Percentiles rank a stretch among this genome's conserved stretches.
Conservation (phyloP, 2,113 vertebrate species). For the Microcebus ravelobensis region DNA sequence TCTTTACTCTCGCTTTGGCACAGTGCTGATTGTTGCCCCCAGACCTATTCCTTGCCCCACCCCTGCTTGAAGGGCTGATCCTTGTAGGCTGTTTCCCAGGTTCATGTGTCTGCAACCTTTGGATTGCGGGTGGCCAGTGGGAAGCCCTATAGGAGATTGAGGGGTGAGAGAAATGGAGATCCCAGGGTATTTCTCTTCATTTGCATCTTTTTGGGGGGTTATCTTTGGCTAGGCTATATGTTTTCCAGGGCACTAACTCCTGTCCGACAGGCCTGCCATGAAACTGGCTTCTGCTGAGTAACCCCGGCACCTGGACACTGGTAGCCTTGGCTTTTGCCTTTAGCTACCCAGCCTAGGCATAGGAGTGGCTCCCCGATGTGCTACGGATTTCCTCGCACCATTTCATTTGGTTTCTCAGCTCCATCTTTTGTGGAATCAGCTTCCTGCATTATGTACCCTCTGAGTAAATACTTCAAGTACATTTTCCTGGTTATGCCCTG, state of each 20-base stretch:
- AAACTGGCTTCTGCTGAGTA: background rate
- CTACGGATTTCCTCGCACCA: background rate
- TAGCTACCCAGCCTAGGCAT: background rate
- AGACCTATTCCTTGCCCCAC: background rate
- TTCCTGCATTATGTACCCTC: background rate
- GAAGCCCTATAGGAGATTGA: background rate
- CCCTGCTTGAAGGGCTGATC: background rate
- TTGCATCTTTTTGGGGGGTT: background rate
- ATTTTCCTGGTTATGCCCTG: background rate
- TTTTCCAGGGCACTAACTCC: background rate
- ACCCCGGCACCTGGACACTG: background rate
- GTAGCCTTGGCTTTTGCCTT: background rate
- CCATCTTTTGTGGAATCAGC: background rate
- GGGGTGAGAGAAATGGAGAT: background rate
- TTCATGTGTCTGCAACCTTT: background rate
- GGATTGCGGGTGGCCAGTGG: background rate
- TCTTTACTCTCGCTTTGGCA: background rate
- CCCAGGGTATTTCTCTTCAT: background rate
- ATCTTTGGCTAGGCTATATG: background rate
- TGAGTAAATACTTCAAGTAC: background rate
- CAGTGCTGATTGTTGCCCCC: background rate
- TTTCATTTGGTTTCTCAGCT: background rate
- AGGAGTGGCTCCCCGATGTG: background rate
- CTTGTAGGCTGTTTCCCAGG: background rate
- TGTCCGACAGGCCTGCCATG: background rate